These are phyloP conservation scores for Ciconia boyciana DNA, from an alignment of 2,113 vertebrate species.

Conservation along the genomic window DNA sequence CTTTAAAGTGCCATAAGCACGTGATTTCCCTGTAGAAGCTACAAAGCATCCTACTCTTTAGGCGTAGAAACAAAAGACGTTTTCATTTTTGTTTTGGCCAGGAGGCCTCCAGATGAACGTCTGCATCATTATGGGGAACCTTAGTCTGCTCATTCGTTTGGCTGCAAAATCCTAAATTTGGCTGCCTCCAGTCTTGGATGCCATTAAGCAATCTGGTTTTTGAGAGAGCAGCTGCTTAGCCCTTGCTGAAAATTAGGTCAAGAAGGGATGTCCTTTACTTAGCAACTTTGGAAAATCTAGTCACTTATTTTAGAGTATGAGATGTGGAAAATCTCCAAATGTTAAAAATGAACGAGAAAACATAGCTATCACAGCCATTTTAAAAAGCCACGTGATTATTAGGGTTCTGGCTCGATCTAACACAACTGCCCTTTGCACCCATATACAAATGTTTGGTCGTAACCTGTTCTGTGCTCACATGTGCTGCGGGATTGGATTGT, in stretches of 20 bases:
- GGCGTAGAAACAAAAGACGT: neutral
- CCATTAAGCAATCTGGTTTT: conserved; percentile 27
- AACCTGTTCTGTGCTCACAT: neutral
- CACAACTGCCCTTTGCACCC: neutral
- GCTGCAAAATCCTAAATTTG: neutral
- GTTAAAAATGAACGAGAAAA: neutral
- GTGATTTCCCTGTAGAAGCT: neutral
- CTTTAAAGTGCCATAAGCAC: neutral
- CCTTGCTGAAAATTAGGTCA: conserved; percentile 37
- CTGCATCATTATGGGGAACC: neutral
- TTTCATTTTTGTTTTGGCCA: neutral
- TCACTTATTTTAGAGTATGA: neutral
- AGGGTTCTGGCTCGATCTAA: neutral
- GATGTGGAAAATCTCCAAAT: neutral
- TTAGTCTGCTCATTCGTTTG: neutral
- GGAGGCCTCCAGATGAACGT: neutral
- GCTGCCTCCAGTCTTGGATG: conserved; percentile 9
- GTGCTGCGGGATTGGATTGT: neutral
- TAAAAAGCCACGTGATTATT: neutral
- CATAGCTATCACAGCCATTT: neutral
- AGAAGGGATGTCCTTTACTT: neutral
- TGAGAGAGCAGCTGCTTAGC: conserved; percentile 12
- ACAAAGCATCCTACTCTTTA: neutral
- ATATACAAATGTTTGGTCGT: neutral
- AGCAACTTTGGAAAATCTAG: neutral